Base-by-base conservation (phyloP, 2,113 vertebrate genomes). In the Leucosticte australis region DNA sequence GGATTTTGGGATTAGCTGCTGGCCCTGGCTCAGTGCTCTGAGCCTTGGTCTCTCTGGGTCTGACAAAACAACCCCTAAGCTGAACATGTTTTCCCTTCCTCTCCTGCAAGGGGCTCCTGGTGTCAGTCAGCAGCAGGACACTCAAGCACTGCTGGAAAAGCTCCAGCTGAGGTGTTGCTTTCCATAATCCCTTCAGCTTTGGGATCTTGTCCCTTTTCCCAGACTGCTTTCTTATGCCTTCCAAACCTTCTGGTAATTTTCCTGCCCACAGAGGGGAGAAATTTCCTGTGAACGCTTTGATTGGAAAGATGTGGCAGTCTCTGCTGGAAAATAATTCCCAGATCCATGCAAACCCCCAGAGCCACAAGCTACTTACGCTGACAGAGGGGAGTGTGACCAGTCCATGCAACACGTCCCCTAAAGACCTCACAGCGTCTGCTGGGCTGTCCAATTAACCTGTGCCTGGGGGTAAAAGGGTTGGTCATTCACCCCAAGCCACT, bases 361-460 rank as follows among this genome's bases (percentile, higher is more conserved):
- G 41, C 26, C 12, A 6, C 3, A 9, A 74, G 62, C 42, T 64
- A 97, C 97, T 96, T 55, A 97, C 97, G 79, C 82, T 96, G 90
- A 10, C 97, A 97, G 6, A 26, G 1, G 37, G 97, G 96, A 77
- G 95, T 0, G 1, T 57, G 3, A 0, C 78, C 55, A 2, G 15
- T 94, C 98, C 98, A 98, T 0, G 1, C 39, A 4, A 98, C 89
- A 4, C 0, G 33, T 1, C 15, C 37, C 5, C 23, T 83, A 4
- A 0, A 3, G 30, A 90, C 0, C 59, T 35, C 3, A 71, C 98
- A 98, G 6, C 16, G 68, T 11, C 64, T 84, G 71, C 68, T 95
- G 83, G 71, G 0, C 1, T 1, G 5, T 16, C 98, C 98, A 8
- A 96, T 49, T 42, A 98, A 49, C 69, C 37, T 94, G 87, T 96